Evolutionary conservation across 1,140 invertebrate genomes (phyloP).

Genomic region (Heliconius hewitsoni): DNA sequence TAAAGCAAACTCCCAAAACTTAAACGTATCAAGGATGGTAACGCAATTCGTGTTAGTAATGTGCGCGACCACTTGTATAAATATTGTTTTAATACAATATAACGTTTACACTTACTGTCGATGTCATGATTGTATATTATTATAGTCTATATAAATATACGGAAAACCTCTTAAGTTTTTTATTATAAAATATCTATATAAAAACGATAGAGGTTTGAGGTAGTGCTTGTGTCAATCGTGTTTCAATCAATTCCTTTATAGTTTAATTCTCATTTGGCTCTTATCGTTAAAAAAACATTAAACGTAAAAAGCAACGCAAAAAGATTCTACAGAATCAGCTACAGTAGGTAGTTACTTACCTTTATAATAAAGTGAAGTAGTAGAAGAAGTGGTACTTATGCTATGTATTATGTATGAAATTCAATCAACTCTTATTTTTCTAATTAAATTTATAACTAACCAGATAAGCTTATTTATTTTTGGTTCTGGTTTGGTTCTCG

Average conservation of each 20-base stretch:
- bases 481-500: too few species aligned
- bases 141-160: background rate
- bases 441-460: too few species aligned
- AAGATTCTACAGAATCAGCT: too few species aligned
- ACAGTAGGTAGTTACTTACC: too few species aligned
- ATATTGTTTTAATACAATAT: constrained; percentile 33
- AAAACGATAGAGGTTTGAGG: background rate
- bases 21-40: constrained; percentile 55
- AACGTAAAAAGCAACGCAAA: background rate
- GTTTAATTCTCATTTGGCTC: background rate
- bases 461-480: too few species aligned
- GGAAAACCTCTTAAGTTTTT: too few species aligned
- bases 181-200: background rate
- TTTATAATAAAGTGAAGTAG: too few species aligned
- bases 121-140: background rate
- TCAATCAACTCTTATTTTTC: too few species aligned
- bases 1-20: constrained; percentile 42
- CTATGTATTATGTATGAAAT: too few species aligned
- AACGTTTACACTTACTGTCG: background rate
- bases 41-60: constrained; percentile 24
- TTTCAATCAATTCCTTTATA: background rate
- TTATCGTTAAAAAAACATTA: background rate
- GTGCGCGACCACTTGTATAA: constrained; percentile 56
- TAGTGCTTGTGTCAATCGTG: background rate
- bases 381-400: too few species aligned